These are phyloP conservation scores for Eumeta japonica DNA, from an alignment of 1,140 invertebrate species.

Conservation along the genomic window DNA sequence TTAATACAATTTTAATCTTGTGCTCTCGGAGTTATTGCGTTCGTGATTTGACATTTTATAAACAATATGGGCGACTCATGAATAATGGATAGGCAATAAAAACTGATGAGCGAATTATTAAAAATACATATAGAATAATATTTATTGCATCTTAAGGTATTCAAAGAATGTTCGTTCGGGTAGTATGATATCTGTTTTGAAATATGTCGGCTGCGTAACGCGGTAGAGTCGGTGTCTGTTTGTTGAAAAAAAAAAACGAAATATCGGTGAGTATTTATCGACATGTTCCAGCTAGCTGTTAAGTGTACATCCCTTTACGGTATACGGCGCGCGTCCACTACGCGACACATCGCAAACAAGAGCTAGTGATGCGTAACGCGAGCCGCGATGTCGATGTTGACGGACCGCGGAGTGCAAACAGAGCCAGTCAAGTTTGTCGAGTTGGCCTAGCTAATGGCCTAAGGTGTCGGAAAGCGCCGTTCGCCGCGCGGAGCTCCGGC, in stretches of 20 bases:
- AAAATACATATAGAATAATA: constrained; percentile 23
- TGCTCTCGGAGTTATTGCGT: constrained; percentile 30
- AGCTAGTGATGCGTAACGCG: constrained; percentile 56
- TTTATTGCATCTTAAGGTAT: not conserved
- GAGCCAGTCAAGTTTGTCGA: constrained; percentile 47
- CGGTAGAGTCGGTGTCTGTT: not conserved
- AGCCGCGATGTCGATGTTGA: constrained; percentile 52
- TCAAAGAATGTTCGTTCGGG: too few relatives aligned
- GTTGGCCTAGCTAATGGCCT: constrained; percentile 45
- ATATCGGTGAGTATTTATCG: constrained; percentile 49
- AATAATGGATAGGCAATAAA: constrained; percentile 26
- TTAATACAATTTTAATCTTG: constrained; percentile 41
- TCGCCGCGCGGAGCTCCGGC: too few relatives aligned
- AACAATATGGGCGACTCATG: constrained; percentile 40
- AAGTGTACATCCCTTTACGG: constrained; percentile 49
- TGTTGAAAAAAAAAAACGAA: not conserved
- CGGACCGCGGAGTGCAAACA: constrained; percentile 44
- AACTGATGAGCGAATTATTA: constrained; percentile 32
- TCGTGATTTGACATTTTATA: constrained; percentile 29
- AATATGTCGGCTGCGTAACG: constrained; percentile 2
- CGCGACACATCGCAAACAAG: constrained; percentile 42
- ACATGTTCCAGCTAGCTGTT: constrained; percentile 30
- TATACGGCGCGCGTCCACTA: constrained; percentile 19
- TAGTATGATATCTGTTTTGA: constrained; percentile 4
- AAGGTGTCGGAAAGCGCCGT: constrained; percentile 26